Conservation (phyloP, 2,113 vertebrate genomes). For the Steatornis caripensis region DNA sequence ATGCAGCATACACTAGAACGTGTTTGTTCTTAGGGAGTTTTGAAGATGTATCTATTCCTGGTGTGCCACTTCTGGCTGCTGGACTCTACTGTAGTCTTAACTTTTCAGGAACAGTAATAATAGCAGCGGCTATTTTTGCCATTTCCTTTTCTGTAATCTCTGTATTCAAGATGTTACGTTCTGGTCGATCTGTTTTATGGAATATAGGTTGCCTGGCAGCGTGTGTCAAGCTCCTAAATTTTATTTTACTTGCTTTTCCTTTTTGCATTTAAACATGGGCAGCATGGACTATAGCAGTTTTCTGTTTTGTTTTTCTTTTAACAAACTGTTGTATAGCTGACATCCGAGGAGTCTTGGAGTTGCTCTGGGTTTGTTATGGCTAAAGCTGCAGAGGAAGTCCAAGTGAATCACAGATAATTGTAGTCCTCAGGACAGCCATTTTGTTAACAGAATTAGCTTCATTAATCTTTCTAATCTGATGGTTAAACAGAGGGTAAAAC, state of each 20-base stretch:
- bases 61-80: not conserved
- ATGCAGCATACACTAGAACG: accelerated
- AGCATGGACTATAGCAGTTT: not conserved
- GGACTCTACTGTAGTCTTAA: not conserved
- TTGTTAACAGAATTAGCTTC: conserved; percentile 39
- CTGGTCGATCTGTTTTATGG: not conserved
- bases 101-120: conserved; percentile 44
- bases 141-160: conserved; percentile 19
- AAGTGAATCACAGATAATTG: conserved; percentile 55
- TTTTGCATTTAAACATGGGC: not conserved
- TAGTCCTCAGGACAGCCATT: conserved; percentile 26
- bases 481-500: conserved; percentile 27
- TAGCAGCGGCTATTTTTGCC: conserved; percentile 42
- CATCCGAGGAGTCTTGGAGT: not conserved
- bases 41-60: not conserved
- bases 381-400: conserved; percentile 47
- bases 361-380: conserved; percentile 24
- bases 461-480: conserved; percentile 54
- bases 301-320: not conserved
- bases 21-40: not conserved
- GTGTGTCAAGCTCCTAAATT: not conserved
- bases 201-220: not conserved
- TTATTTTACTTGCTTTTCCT: not conserved
- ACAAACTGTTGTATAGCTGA: not conserved
- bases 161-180: not conserved